Evolutionary conservation across 2,888 invertebrate genomes (phyloP).

Genomic region (Drosophila greeni): DNA sequence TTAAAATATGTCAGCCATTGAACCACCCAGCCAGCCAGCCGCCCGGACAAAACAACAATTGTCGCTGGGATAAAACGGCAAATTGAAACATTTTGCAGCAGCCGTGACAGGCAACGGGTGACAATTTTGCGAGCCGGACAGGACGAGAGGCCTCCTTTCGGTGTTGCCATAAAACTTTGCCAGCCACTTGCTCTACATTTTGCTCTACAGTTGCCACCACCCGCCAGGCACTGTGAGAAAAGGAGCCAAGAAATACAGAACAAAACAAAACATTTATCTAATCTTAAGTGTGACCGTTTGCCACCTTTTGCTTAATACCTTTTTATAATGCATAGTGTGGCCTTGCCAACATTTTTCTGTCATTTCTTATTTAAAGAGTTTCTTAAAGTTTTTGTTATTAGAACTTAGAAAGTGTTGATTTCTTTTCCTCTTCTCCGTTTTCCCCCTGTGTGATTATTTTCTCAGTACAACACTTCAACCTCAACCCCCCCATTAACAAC

Average conservation of each 20-base stretch:
- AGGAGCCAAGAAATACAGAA: background rate
- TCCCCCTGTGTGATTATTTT: background rate
- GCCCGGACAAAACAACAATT: constrained; percentile 49
- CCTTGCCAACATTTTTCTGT: background rate
- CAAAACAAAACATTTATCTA: background rate
- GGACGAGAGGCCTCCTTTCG: constrained; percentile 39
- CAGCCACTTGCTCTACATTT: constrained; percentile 71
- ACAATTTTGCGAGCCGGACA: constrained; percentile 39
- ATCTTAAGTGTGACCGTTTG: background rate
- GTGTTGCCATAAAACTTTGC: constrained; percentile 71
- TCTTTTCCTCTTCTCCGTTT: background rate
- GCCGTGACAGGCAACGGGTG: constrained; percentile 45
- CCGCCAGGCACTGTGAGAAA: background rate
- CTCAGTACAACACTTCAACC: constrained; percentile 1
- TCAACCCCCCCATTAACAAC: constrained; percentile 5
- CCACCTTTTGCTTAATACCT: background rate
- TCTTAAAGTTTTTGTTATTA: background rate
- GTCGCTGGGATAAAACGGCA: constrained; percentile 66
- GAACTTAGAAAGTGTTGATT: background rate
- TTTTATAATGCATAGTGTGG: background rate
- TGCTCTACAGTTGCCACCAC: constrained; percentile 26
- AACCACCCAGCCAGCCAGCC: constrained; percentile 6
- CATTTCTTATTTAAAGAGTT: background rate
- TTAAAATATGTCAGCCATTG: constrained; percentile 61
- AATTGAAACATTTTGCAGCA: constrained; percentile 65